Base-by-base conservation (phyloP, 2,888 invertebrate genomes). In the Idaea aversata region DNA sequence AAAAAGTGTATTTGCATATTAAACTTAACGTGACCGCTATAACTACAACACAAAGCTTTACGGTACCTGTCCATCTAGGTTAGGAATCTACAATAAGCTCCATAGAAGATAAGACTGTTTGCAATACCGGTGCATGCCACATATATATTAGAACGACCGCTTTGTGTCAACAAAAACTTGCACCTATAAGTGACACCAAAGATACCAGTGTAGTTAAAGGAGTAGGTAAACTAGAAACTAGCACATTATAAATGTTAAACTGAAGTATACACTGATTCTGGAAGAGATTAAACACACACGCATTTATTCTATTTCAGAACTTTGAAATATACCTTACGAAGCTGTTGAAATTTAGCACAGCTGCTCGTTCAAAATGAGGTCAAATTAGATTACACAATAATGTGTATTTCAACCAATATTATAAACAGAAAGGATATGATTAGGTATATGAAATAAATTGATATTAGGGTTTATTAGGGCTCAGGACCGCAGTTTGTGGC, bases 31-130 rank as follows among this genome's bases (percentile, higher is more conserved):
- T 67, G 47, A 16, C 36, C 34, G 58, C 59, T 60, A 13, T 61
- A 25, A 25, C 25, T 25, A 13, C 62, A 58, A 66, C 60, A 58
- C 62, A 58, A 34, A 63, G 62, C 61, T 67, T 65, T 68, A 69
- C 66, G 67, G 70, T 65, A 69, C 47, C 7, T 47, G 2, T 47
- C 47, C 10, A 47, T 47, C 47, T 47, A 47, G 47, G 47, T 47
- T 47, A 47, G 47, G 10, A 47, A 47, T 47, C 10, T 38, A 38
- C 38, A 38, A 6, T 38, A 10, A 2, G 38, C 38, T 47, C 13
- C 47, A 13, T 47, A 47, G 47, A 47, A 47, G 47, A 47, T 47
- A 13, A 10, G 10, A 10, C 47, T 47, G 47, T 47, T 47, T 10
- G 47, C 7, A 47, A 47, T 36, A 47, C 47, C 47, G 47, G 47